Percentiles rank a stretch among this genome's conserved stretches.
Evolutionary conservation across 2,113 vertebrate genomes (phyloP).

Genomic region (Dendrocopos noguchii): DNA sequence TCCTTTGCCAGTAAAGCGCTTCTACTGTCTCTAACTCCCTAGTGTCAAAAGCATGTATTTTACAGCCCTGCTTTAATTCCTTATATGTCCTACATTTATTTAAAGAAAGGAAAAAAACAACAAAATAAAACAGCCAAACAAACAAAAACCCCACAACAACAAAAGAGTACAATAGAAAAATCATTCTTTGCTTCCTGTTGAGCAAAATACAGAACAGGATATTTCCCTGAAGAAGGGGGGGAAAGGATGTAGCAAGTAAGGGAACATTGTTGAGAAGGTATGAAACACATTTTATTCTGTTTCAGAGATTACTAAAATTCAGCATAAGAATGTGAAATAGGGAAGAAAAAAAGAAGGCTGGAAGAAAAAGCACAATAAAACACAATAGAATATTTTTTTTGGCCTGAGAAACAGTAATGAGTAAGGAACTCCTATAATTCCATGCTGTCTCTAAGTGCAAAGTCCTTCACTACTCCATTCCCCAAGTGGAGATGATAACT

Average conservation of each 20-base stretch:
- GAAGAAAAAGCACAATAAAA: neutral
- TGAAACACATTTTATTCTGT: neutral
- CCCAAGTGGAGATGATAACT: neutral
- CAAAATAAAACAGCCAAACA: neutral
- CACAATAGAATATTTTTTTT: neutral
- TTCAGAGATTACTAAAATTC: neutral
- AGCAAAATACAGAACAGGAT: neutral
- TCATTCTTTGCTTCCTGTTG: neutral
- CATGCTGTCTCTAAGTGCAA: neutral
- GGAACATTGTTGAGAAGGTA: constrained; percentile 14
- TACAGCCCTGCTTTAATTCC: neutral
- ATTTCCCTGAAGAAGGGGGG: neutral
- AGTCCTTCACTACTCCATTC: neutral
- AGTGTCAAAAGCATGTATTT: neutral
- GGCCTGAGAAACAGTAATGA: neutral
- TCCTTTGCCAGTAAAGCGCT: neutral
- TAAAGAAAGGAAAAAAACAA: neutral
- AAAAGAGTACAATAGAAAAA: neutral
- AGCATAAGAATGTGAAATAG: neutral
- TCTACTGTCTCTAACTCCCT: accelerated
- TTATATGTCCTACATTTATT: neutral
- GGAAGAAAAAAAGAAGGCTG: neutral
- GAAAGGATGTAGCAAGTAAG: neutral
- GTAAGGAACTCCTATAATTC: neutral
- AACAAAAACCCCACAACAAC: too few relatives aligned